phyloP scores from a whole-genome alignment of 1,140 invertebrate genomes.

The Leptopilina clavipes region DNA sequence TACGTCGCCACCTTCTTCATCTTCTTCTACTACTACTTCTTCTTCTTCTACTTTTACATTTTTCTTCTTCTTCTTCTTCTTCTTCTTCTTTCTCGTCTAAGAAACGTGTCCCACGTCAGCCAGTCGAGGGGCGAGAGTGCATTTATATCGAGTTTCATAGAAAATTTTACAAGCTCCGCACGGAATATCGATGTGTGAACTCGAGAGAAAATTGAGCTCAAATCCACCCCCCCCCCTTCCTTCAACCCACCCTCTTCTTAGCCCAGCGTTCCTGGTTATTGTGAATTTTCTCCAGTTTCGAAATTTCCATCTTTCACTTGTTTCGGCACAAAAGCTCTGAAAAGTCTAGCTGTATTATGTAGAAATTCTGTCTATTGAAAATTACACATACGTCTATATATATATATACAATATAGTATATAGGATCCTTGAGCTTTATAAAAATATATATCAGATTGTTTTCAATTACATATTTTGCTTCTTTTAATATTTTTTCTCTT shows the following conservation, averaged over 20 bases:
- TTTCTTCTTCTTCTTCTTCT: conserved; percentile 48
- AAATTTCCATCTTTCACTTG: conserved; percentile 39
- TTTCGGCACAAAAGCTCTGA: conserved; percentile 28
- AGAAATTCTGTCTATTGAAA: conserved; percentile 34
- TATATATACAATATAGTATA: background rate
- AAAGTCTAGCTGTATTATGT: background rate
- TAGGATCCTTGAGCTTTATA: background rate
- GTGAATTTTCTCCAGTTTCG: conserved; percentile 40
- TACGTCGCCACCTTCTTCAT: conserved; percentile 39
- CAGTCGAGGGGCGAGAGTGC: conserved; percentile 61
- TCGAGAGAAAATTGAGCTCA: conserved; percentile 55
- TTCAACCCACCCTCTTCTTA: background rate
- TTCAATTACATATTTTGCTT: too few species aligned
- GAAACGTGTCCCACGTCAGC: conserved; percentile 64
- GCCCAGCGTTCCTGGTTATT: conserved; percentile 47
- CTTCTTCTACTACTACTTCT: conserved; percentile 31
- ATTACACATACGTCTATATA: background rate
- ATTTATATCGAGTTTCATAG: conserved; percentile 70
- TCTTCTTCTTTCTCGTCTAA: conserved; percentile 61
- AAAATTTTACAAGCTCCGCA: conserved; percentile 63
- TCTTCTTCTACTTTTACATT: too few species aligned
- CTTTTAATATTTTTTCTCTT: too few species aligned
- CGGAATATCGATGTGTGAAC: conserved; percentile 57
- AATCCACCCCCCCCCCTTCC: conserved; percentile 34
- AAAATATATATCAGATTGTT: too few species aligned